Conservation (phyloP, 1,140 invertebrate genomes). For the Apis laboriosa region DNA sequence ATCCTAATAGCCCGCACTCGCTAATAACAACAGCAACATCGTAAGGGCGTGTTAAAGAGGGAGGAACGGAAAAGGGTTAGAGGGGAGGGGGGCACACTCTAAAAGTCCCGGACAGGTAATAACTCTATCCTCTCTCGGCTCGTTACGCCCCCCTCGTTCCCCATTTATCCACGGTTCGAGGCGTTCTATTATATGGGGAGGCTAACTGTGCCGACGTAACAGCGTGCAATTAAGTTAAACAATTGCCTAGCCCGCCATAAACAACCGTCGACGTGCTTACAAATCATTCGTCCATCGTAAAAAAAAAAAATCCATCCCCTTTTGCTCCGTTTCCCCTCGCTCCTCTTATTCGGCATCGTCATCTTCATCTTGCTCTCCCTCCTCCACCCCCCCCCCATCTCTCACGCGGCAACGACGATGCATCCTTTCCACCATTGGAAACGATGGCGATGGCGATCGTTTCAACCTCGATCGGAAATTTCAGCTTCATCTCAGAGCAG, state of each 20-base stretch:
- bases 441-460: background rate
- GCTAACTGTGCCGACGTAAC: conserved; percentile 74
- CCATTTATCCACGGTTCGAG: conserved; percentile 8
- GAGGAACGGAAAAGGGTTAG: background rate
- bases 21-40: conserved; percentile 75
- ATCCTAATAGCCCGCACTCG: conserved; percentile 73
- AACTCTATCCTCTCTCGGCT: conserved; percentile 74
- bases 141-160: conserved; percentile 28
- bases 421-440: background rate
- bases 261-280: conserved; percentile 72
- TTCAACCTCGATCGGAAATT: conserved; percentile 46
- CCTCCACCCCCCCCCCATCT: no score
- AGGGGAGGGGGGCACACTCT: conserved; percentile 54
- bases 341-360: background rate
- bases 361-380: background rate
- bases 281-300: conserved; percentile 67
- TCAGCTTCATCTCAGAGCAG: conserved; percentile 46
- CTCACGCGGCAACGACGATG: background rate
- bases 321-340: conserved; percentile 40
- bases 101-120: conserved; percentile 77
- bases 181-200: conserved; percentile 70
- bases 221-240: conserved; percentile 79
- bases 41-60: conserved; percentile 73
- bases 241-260: conserved; percentile 76
- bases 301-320: conserved; percentile 48